Base-by-base conservation (phyloP, 2,888 invertebrate species). In the Allophyes oxyacanthae region DNA sequence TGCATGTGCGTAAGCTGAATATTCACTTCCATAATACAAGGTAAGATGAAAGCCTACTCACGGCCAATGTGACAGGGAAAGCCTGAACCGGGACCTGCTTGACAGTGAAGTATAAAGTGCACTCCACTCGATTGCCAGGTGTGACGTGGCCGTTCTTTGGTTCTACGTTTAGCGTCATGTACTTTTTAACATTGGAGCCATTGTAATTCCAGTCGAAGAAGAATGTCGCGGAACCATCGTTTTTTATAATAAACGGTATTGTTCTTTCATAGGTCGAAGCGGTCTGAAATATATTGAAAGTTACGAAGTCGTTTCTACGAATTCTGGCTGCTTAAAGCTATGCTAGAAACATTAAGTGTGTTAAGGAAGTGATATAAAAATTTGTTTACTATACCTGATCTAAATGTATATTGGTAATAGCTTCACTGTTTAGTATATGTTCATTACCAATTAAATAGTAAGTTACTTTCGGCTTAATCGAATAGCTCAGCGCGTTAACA, bases 401-500 rank as follows among this genome's bases (percentile, higher is more conserved):
- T 32, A 94, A 81, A 75, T 94, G 87, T 53, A 94, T 93, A 65
- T 90, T 89, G 6, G 94, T 94, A 6, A 84, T 38, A 34, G 83
- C 88, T 41, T 91, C 87, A 64, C 85, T 85, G 54, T 82, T 85
- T 6, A 94, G 76, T 10, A 83, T 40, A 67, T 93, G 92, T 52
- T 91, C 87, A 51, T 88, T 84, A 28, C 91, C 92, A 57, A 90
- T 85, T 33, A 94, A 55, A 61, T 85, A 86, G 69, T 95, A 95
- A 0, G 85, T 86, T 2, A 95, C 88, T 66, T 87, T 88, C 0
- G 95, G 90, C 51, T 94, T 87, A 33, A 96, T 93, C 38, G 92
- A 91, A 65, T 92, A 89, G 59, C 95, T 95, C 13, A 89, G 87
- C 3, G 95, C 92, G 34, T 91, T 92, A 0, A 96, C 91, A 51